phyloP scores from a whole-genome alignment of 1,140 invertebrate species.

The Drosophila lacteicornis region DNA sequence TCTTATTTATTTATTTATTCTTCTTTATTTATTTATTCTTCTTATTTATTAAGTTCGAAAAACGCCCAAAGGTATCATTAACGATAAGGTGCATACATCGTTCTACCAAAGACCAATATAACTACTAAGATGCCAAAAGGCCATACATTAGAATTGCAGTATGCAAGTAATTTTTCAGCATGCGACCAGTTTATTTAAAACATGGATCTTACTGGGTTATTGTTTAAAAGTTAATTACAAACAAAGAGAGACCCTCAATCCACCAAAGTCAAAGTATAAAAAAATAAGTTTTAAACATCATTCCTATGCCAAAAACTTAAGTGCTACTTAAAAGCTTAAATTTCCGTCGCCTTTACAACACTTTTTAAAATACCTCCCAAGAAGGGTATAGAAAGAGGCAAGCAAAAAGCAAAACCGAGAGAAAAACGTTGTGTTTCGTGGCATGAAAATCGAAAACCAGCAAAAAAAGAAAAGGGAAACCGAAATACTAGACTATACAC shows the following conservation, averaged over 20 bases:
- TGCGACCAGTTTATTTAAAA: no score
- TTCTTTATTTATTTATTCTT: no score
- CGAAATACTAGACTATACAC: constrained; percentile 15
- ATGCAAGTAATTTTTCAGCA: no score
- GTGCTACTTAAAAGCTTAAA: neutral
- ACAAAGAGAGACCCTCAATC: no score
- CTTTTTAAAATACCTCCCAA: neutral
- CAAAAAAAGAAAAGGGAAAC: constrained; percentile 18
- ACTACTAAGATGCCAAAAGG: no score
- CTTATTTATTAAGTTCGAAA: no score
- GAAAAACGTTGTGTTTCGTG: constrained; percentile 33
- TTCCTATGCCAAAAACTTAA: neutral
- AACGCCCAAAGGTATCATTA: no score
- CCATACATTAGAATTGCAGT: no score
- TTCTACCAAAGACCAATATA: no score
- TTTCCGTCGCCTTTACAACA: neutral
- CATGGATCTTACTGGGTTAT: neutral
- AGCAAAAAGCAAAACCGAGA: constrained; percentile 16
- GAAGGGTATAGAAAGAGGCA: constrained; percentile 10
- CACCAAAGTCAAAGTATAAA: neutral
- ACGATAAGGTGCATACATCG: no score
- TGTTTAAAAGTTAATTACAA: neutral
- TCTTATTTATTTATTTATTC: no score
- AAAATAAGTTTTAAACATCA: neutral
- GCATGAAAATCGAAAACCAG: constrained; percentile 54